These are phyloP conservation scores for Lymantria dispar DNA, from an alignment of 2,888 invertebrate genomes.

Conservation along the genomic window DNA sequence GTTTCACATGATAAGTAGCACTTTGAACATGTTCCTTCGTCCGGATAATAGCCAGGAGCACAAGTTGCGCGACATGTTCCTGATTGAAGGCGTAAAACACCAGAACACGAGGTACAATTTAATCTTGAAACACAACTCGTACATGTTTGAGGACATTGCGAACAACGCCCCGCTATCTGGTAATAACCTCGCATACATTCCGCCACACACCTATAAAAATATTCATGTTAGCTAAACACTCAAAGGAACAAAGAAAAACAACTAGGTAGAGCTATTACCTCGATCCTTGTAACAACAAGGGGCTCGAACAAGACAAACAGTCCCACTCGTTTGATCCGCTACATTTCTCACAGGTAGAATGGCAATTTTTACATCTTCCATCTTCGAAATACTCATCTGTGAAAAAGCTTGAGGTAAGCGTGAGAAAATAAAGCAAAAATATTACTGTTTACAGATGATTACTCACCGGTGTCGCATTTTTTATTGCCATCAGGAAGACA, in stretches of 20 bases:
- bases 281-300: slow-evolving; percentile 87
- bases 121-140: slow-evolving; percentile 88
- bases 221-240: slow-evolving; percentile 21
- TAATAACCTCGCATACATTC: slow-evolving; percentile 90
- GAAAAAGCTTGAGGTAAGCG: slow-evolving; percentile 45
- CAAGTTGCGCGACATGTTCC: slow-evolving; percentile 92
- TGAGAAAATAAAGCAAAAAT: slow-evolving; percentile 29
- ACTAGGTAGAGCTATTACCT: slow-evolving; percentile 56
- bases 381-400: slow-evolving; percentile 89
- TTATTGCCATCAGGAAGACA: slow-evolving; percentile 89
- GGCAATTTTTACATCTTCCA: slow-evolving; percentile 90
- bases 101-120: slow-evolving; percentile 90
- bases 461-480: slow-evolving; percentile 89
- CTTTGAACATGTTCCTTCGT: slow-evolving; percentile 90
- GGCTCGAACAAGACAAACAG: slow-evolving; percentile 89
- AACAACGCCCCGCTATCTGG: slow-evolving; percentile 88
- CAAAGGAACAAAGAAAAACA: slow-evolving; percentile 29
- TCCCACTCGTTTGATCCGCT: slow-evolving; percentile 89
- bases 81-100: slow-evolving; percentile 89
- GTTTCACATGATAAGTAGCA: slow-evolving; percentile 93
- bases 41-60: slow-evolving; percentile 91
- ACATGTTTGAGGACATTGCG: slow-evolving; percentile 90
- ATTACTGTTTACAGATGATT: slow-evolving; percentile 31
- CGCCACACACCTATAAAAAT: slow-evolving; percentile 85
- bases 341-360: slow-evolving; percentile 92